phyloP scores from a whole-genome alignment of 2,797 vertebrate species.

The Manis javanica region DNA sequence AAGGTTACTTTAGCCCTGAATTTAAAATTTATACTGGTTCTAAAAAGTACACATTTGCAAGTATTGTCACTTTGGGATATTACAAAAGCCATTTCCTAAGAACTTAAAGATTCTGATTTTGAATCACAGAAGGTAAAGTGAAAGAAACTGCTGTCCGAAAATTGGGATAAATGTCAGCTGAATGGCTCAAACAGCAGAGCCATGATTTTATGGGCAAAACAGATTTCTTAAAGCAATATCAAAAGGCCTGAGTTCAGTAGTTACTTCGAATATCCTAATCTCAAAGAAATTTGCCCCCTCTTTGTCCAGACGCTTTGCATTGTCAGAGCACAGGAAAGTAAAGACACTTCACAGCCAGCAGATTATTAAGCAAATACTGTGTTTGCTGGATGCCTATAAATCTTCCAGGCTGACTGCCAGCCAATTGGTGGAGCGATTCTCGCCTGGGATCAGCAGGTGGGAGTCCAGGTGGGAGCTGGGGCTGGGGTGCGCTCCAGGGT shows the following conservation, averaged over 20 bases:
- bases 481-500: fast-evolving
- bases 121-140: constrained; percentile 68
- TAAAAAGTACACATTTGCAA: constrained; percentile 57
- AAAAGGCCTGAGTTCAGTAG: constrained; percentile 9
- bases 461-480: too few species aligned
- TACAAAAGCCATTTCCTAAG: constrained; percentile 56
- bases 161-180: constrained; percentile 36
- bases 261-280: constrained; percentile 59
- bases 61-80: constrained; percentile 67
- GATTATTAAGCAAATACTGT: background rate
- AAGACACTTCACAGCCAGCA: background rate
- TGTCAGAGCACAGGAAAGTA: background rate
- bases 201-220: constrained; percentile 72
- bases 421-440: background rate
- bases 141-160: background rate
- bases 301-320: background rate
- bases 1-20: background rate
- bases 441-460: background rate
- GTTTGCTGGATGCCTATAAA: background rate
- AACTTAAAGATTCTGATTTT: constrained; percentile 34
- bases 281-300: constrained; percentile 51
- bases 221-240: constrained; percentile 59
- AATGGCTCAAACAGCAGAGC: background rate
- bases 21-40: constrained; percentile 46
- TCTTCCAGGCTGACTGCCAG: background rate